phyloP scores from a whole-genome alignment of 1,140 invertebrate species.

The Harlomillsia oculata region DNA sequence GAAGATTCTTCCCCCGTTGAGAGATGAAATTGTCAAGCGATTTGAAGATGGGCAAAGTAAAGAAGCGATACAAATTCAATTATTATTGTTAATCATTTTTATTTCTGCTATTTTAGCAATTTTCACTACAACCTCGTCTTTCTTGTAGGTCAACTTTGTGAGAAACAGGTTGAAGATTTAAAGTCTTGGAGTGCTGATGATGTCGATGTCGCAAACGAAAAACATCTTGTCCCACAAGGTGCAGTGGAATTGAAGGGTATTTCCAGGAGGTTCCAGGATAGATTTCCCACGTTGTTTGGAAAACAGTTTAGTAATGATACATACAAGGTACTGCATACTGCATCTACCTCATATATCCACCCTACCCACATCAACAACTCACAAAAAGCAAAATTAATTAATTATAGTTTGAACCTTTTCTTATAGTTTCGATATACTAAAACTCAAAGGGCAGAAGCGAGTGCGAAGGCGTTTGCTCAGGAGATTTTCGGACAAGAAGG shows the following conservation, averaged over 20 bases:
- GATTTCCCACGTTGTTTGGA: constrained; percentile 52
- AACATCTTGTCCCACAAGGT: constrained; percentile 52
- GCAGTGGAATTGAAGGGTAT: constrained; percentile 55
- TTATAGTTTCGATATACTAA: constrained; percentile 65
- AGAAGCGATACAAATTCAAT: constrained; percentile 13
- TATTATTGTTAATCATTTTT: constrained; percentile 9
- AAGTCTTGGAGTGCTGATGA: constrained; percentile 47
- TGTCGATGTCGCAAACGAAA: constrained; percentile 41
- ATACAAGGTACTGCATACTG: constrained; percentile 45
- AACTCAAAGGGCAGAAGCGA: constrained; percentile 60
- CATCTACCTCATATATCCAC: constrained; percentile 1
- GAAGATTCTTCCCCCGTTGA: constrained; percentile 43
- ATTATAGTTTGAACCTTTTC: neutral
- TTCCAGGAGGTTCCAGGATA: constrained; percentile 52
- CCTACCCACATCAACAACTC: too few relatives aligned
- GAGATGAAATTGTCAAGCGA: constrained; percentile 45
- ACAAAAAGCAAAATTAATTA: too few relatives aligned
- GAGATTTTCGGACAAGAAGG: constrained; percentile 59
- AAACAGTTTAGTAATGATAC: constrained; percentile 47
- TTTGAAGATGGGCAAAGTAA: constrained; percentile 37
- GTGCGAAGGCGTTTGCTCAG: constrained; percentile 59
- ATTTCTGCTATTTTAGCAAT: too few relatives aligned
- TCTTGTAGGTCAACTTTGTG: constrained; percentile 36
- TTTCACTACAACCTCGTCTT: constrained; percentile 17
- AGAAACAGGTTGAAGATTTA: constrained; percentile 42